Base-by-base conservation (phyloP, 1,140 invertebrate species). In the Caenorhabditis brenneri region DNA sequence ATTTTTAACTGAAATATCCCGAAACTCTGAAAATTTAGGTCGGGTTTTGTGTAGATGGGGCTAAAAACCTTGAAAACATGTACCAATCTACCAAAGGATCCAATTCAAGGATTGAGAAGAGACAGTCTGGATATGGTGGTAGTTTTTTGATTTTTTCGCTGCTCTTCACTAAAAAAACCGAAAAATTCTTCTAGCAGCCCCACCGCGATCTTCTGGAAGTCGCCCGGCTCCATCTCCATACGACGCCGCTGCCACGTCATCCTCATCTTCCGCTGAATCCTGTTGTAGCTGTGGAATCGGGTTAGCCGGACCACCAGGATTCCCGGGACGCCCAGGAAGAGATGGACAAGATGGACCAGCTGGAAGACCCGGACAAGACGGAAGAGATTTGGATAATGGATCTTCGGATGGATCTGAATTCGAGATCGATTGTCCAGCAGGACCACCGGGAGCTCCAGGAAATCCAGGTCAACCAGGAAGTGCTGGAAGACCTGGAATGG, bases 381-480 rank as follows among this genome's bases (percentile, higher is more conserved):
- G 55, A 7, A 24, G 24, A 27, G 81, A 65, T 51, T 46, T 42
- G 39, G 12, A 39, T 46, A 22, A n/a, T 1, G 82, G n/a, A 27
- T 9, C 48, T 27, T 55, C 82, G 10, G 65, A 74, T 74, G 82
- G 48, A 33, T 39, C 82, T 9, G 33, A 48, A 53, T 51, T 79
- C 49, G 65, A 65, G n/a, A 48, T 84, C 29, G 78, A 80, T 31
- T 84, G 82, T 42, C 65, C 82, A 9, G n/a, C 69, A 16, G 82
- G 82, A 84, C 55, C 81, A 24, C 81, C 81, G 1, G 81, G 81
- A 48, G 39, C 81, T 39, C 81, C 55, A n/a, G 81, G 81, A 69
- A 58, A 58, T 24, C 55, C 33, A 27, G 81, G 81, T 49, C 81
- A 58, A 27, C 55, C 22, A 24, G 80, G 80, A 27, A 55, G 10